Evolutionary conservation across 2,113 vertebrate species (phyloP).

Genomic region (Dicrurus megarhynchus): DNA sequence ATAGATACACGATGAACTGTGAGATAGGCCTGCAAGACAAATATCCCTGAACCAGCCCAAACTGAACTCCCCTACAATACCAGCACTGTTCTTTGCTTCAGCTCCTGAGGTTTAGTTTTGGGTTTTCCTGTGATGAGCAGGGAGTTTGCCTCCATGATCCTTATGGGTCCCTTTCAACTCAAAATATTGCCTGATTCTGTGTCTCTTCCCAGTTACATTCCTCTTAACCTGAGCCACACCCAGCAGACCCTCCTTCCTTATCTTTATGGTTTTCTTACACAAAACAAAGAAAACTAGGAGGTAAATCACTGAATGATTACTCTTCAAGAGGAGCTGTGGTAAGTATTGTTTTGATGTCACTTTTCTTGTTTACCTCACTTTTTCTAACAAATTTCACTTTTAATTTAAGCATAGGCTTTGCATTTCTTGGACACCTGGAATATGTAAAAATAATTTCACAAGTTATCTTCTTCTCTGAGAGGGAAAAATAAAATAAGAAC

Average conservation of each 20-base stretch:
- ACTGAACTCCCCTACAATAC: fast-evolving
- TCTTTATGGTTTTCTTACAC: background rate
- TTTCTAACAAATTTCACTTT: background rate
- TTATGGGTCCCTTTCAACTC: background rate
- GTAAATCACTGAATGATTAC: background rate
- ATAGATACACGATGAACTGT: background rate
- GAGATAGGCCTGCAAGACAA: background rate
- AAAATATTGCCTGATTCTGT: background rate
- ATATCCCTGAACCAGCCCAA: background rate
- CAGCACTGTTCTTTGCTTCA: background rate
- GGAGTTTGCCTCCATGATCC: background rate
- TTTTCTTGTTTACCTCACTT: background rate
- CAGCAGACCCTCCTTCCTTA: background rate
- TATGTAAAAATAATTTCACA: background rate
- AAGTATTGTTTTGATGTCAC: background rate
- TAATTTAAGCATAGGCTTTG: background rate
- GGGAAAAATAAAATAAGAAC: background rate
- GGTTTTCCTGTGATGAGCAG: background rate
- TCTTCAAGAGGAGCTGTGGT: background rate
- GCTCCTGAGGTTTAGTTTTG: background rate
- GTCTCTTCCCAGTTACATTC: background rate
- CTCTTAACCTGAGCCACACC: background rate
- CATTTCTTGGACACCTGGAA: background rate
- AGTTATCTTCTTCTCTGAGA: background rate
- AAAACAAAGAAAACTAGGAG: background rate